phyloP scores from a whole-genome alignment of 2,888 invertebrate genomes.

The Amphipoea oculea region DNA sequence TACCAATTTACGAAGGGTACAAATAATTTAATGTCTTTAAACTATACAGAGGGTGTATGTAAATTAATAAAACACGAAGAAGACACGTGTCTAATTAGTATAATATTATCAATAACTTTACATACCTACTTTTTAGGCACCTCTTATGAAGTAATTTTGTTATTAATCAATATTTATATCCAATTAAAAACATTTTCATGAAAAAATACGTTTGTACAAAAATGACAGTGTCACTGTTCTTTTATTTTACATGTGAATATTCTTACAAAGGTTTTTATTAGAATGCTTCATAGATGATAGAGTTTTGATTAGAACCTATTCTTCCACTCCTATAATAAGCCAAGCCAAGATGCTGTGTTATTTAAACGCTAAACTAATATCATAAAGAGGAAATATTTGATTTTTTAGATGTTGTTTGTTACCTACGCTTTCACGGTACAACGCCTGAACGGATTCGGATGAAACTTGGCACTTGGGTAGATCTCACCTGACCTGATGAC shows the following conservation, averaged over 20 bases:
- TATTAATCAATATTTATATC: constrained; percentile 37
- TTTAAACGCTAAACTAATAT: not conserved
- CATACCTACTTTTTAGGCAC: constrained; percentile 47
- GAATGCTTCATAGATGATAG: no score
- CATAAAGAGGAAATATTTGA: not conserved
- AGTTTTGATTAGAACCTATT: not conserved
- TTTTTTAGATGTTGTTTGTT: not conserved
- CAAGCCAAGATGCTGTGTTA: not conserved
- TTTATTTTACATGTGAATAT: not conserved
- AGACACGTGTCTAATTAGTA: no score
- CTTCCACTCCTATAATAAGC: not conserved
- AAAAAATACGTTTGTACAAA: constrained; percentile 41
- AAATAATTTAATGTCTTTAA: no score
- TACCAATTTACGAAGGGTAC: no score
- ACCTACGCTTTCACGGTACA: no score
- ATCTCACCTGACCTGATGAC: no score
- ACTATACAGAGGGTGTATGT: no score
- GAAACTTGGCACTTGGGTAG: no score
- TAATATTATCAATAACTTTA: not conserved
- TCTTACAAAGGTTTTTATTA: constrained; percentile 5
- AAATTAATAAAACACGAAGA: not conserved
- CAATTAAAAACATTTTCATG: constrained; percentile 43
- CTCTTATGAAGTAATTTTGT: constrained; percentile 32
- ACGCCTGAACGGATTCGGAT: no score
- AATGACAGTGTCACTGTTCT: constrained; percentile 46